Evolutionary conservation across 2,113 vertebrate genomes (phyloP).

Genomic region (Indicator indicator): DNA sequence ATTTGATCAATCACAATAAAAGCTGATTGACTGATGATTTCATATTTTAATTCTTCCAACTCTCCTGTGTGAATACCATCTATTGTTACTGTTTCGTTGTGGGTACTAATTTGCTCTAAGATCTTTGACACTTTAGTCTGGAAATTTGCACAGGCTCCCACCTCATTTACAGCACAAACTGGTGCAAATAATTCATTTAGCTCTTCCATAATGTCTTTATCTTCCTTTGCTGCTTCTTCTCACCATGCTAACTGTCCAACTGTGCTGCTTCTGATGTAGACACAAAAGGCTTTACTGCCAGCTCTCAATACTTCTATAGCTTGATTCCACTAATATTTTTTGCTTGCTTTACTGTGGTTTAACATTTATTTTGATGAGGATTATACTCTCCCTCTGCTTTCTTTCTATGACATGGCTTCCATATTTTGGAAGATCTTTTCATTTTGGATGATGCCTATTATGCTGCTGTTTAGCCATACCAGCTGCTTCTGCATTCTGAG

Average conservation of each 20-base stretch:
- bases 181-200: constrained; percentile 41
- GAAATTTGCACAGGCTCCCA: not conserved
- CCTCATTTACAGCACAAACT: not conserved
- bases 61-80: not conserved
- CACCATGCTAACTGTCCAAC: not conserved
- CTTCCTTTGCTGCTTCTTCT: constrained; percentile 37
- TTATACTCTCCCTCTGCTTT: constrained; percentile 39
- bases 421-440: constrained; percentile 17
- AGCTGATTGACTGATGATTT: not conserved
- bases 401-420: not conserved
- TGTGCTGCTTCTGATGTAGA: not conserved
- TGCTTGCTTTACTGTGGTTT: constrained; percentile 35
- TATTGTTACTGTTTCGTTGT: not conserved
- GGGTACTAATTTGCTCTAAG: not conserved
- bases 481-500: not conserved
- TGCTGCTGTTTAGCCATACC: not conserved
- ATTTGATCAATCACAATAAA: not conserved
- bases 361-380: constrained; percentile 38
- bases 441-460: not conserved
- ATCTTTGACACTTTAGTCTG: not conserved
- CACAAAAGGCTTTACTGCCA: constrained; percentile 34
- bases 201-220: constrained; percentile 35
- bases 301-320: constrained; percentile 1
- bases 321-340: constrained; percentile 32
- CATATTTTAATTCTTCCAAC: not conserved